Conservation (phyloP, 2,797 vertebrate species). For the Geranospiza caerulescens region DNA sequence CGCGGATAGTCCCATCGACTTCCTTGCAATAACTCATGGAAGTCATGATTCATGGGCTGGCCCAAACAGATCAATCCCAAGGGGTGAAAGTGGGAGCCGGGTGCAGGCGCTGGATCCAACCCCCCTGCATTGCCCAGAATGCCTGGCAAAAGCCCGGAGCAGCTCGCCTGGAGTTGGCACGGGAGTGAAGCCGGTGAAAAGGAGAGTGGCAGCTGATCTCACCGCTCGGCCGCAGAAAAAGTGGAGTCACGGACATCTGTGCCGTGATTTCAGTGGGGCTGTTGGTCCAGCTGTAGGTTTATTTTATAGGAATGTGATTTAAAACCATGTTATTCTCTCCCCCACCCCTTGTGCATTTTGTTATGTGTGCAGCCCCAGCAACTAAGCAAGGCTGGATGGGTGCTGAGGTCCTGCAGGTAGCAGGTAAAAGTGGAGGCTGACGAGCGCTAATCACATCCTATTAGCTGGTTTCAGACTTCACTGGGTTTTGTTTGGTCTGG, state of each 20-base stretch:
- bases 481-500: constrained; percentile 57
- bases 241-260: accelerated
- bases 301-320: accelerated
- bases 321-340: accelerated
- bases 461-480: constrained; percentile 67
- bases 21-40: accelerated
- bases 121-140: accelerated
- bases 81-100: too few species aligned
- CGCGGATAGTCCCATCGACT: accelerated
- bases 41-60: accelerated
- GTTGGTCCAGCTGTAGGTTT: background rate
- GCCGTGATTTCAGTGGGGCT: accelerated
- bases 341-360: background rate
- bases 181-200: accelerated
- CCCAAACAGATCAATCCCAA: accelerated
- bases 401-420: constrained; percentile 40
- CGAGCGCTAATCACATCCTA: constrained; percentile 50
- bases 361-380: constrained; percentile 6
- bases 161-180: accelerated
- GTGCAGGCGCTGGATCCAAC: accelerated
- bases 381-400: background rate
- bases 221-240: accelerated
- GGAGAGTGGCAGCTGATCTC: background rate
- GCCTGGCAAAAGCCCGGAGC: accelerated
- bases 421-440: constrained; percentile 45